Conservation (phyloP, 2,797 vertebrate species). For the Gadopsis marmoratus region DNA sequence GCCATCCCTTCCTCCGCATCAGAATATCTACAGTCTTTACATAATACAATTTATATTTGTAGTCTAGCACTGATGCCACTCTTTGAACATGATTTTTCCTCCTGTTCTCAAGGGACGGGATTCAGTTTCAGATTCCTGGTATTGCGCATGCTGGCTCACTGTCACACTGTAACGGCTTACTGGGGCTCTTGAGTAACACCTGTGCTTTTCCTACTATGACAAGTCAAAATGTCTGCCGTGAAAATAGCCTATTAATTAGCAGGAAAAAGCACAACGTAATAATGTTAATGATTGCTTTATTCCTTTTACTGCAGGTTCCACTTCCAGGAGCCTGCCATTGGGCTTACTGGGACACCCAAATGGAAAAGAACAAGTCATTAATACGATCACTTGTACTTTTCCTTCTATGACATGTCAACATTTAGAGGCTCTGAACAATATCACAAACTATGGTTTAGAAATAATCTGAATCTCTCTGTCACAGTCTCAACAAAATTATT, state of each 20-base stretch:
- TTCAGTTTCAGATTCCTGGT: neutral
- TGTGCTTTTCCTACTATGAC: neutral
- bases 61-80: neutral
- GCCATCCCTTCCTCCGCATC: neutral
- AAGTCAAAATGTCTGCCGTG: neutral
- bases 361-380: neutral
- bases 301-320: neutral
- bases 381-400: neutral
- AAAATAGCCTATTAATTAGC: neutral
- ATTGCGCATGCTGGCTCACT: conserved; percentile 1
- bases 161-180: neutral
- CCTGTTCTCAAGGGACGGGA: neutral
- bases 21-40: no score
- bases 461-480: neutral
- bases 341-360: neutral
- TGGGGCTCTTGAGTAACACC: neutral
- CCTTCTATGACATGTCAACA: neutral
- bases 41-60: neutral
- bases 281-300: neutral
- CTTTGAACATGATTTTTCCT: neutral
- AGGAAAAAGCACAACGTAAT: neutral
- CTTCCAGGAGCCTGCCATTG: neutral
- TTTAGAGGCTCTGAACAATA: neutral
- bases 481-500: neutral
- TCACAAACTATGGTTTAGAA: neutral